Percentiles rank a stretch among this genome's conserved stretches.
Conservation (phyloP, 2,888 invertebrate genomes). For the Eupithecia exiguata region DNA sequence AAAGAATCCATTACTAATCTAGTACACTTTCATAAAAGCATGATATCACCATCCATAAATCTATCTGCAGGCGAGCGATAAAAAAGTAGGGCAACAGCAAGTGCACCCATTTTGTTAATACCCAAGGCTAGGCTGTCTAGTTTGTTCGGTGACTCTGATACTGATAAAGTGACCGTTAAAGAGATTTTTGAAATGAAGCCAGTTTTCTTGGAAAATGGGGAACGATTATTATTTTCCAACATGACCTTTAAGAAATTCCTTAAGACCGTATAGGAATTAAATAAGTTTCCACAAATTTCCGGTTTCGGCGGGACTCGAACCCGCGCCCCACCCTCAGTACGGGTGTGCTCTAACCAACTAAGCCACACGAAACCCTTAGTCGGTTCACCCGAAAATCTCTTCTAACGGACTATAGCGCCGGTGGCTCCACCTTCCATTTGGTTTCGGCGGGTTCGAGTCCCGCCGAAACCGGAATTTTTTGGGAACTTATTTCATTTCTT, state of each 20-base stretch:
- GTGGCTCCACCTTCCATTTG: no score
- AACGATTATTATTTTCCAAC: background rate
- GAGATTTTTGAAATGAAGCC: background rate
- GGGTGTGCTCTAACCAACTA: no score
- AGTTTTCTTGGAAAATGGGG: background rate
- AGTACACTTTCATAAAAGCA: constrained; percentile 59
- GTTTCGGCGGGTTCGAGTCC: no score
- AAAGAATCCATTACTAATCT: constrained; percentile 61
- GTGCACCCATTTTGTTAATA: constrained; percentile 24
- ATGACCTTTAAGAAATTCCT: background rate
- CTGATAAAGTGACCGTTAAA: constrained; percentile 5
- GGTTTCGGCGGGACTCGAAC: no score
- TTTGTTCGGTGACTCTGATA: constrained; percentile 22
- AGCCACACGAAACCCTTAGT: no score
- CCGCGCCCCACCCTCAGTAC: no score
- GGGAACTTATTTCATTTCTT: no score
- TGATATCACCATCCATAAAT: constrained; percentile 56
- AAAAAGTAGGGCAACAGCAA: constrained; percentile 42
- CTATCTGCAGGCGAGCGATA: constrained; percentile 38
- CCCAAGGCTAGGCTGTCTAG: constrained; percentile 28
- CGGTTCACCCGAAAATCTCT: no score
- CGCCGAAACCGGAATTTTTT: no score
- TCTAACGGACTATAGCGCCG: no score
- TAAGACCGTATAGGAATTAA: no score
- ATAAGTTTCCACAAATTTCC: no score